Evolutionary conservation across 2,888 invertebrate species (phyloP), one percentile per base, ranked within the genome.

Genomic region (Idaea straminata): DNA sequence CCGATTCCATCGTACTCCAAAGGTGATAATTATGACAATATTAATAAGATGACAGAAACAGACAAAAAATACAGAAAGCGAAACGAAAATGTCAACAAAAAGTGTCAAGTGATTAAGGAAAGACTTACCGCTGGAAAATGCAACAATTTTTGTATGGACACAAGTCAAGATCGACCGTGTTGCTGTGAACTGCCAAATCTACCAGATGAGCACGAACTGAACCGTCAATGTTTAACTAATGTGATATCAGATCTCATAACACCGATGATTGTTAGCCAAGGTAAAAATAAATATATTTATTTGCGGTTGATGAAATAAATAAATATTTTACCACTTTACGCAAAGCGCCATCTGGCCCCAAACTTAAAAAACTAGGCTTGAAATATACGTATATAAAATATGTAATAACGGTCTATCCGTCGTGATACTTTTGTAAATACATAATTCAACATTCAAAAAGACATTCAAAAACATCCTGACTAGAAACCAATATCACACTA

Each of bases 151-250:
- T 73, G 76, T 62, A 74, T 79, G 13, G 87, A 87, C 35, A 87
- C 87, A 0, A 80, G 82, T 2, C 68, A 73, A 35, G 85, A 87
- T 60, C 77, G 84, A 64, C 87, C 87, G 0, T 87, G 86, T 61
- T 79, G 79, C 63, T 81, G 82, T 68, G 16, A 6, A 4, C 58
- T 15, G 10, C 58, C 58, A 15, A 59, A 15, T 15, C 58, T 6
- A 15, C 15, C 13, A 47, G 47, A 47, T 13, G 3, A 7, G 10
- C 4, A 47, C 13, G 10, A 13, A 7, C 13, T 2, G 13, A 47
- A 47, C 47, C 47, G 13, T 47, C 47, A 7, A 47, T 13, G 47
- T 47, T 47, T 13, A 47, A 74, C 74, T 2, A 25, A 25, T 62
- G 72, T 79, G n/a, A 64, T 73, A 4, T 82, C 84, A 5, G 82